A percentile compares a stretch with the other conserved stretches of the same genome.
Evolutionary conservation across 2,113 vertebrate species (phyloP).

Genomic region (Alligator mississippiensis): DNA sequence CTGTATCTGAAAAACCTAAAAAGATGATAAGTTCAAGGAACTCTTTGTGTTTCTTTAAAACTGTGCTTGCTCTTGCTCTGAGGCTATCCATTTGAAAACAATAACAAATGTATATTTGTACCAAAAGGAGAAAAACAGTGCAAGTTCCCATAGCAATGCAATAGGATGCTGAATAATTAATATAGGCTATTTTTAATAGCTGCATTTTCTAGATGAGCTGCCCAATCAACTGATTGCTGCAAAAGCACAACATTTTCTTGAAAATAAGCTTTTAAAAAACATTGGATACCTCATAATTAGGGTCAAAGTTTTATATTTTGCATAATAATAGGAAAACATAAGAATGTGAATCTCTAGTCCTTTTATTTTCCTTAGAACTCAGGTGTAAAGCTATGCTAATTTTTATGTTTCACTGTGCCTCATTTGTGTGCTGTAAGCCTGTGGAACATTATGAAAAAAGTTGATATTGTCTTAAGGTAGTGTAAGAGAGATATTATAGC

Average conservation of each 20-base stretch:
- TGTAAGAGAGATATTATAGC: no score
- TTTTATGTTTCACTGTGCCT: not conserved
- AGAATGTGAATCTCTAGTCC: not conserved
- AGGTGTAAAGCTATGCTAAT: not conserved
- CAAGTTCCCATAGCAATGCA: not conserved
- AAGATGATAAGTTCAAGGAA: not conserved
- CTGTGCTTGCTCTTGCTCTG: not conserved
- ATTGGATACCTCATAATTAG: not conserved
- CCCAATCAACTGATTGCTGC: not conserved
- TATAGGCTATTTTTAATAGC: not conserved
- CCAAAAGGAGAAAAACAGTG: not conserved
- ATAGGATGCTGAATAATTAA: not conserved
- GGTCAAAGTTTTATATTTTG: conserved; percentile 11
- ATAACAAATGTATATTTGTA: not conserved
- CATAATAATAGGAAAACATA: conserved; percentile 6
- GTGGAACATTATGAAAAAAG: not conserved
- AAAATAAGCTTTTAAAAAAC: not conserved
- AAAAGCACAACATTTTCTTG: not conserved
- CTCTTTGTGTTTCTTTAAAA: not conserved
- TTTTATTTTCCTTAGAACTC: not conserved
- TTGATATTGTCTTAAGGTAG: not conserved
- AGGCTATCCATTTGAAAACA: not conserved
- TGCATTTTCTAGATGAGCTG: not conserved
- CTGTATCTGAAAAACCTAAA: not conserved
- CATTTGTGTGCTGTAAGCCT: not conserved